Evolutionary conservation across 2,888 invertebrate genomes (phyloP).

Genomic region (Cerastoderma edule): DNA sequence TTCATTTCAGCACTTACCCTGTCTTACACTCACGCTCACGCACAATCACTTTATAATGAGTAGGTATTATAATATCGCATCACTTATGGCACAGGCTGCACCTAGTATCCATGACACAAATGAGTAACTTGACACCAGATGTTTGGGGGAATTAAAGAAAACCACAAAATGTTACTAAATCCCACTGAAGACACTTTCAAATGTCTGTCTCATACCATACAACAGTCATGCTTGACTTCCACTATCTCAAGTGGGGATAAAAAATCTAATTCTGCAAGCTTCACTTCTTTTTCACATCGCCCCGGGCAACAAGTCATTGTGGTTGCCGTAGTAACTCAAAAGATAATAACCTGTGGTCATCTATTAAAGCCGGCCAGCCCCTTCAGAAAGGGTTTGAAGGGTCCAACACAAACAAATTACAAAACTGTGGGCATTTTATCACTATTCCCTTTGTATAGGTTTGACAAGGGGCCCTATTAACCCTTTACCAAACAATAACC

Average conservation of each 20-base stretch:
- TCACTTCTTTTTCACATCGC: constrained; percentile 23
- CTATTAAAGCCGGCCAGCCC: constrained; percentile 6
- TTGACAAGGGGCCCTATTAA: constrained; percentile 13
- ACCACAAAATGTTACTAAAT: constrained; percentile 21
- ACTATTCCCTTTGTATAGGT: constrained; percentile 3
- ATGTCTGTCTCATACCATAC: constrained; percentile 12
- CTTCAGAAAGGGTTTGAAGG: constrained; percentile 31
- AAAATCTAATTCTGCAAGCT: constrained; percentile 15
- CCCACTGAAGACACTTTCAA: constrained; percentile 15
- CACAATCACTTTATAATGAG: too few relatives aligned
- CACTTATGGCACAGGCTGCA: background rate
- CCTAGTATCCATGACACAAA: constrained; percentile 6
- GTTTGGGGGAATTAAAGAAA: constrained; percentile 13
- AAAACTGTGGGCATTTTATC: constrained; percentile 27
- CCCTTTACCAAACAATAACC: background rate
- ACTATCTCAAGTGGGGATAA: constrained; percentile 17
- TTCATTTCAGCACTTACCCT: too few relatives aligned
- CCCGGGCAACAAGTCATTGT: constrained; percentile 22
- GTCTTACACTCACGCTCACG: too few relatives aligned
- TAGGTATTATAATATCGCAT: too few relatives aligned
- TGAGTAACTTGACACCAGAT: constrained; percentile 20
- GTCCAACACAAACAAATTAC: constrained; percentile 43
- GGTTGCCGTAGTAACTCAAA: constrained; percentile 28
- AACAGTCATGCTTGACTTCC: constrained; percentile 19
- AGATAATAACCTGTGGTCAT: constrained; percentile 27